Conservation (phyloP, 2,113 vertebrate species). For the Todiramphus saurophagus region DNA sequence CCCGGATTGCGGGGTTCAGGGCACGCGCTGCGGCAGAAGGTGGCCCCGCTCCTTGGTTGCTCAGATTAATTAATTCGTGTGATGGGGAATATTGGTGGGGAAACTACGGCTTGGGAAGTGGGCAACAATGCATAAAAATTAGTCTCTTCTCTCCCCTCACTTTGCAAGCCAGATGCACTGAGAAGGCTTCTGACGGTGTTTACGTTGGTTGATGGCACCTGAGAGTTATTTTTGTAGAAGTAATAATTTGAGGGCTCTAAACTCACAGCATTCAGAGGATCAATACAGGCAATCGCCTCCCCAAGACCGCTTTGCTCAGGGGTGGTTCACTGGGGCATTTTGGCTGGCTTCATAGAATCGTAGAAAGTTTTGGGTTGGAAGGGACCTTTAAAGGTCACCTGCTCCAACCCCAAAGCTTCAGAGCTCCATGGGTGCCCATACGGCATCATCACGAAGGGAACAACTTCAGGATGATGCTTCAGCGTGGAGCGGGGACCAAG, state of each 20-base stretch:
- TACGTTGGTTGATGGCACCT: neutral
- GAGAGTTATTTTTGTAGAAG: neutral
- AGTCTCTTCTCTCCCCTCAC: neutral
- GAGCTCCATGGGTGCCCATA: rapidly evolving
- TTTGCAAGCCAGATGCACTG: neutral
- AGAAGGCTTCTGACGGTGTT: neutral
- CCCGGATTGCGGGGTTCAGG: conserved; percentile 83
- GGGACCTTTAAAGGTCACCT: neutral
- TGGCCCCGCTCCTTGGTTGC: conserved; percentile 78
- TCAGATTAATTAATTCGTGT: conserved; percentile 59
- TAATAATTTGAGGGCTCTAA: neutral
- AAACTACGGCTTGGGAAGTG: neutral
- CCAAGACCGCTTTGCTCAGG: neutral
- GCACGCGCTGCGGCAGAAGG: conserved; percentile 82
- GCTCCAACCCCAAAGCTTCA: neutral
- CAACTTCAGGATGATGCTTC: rapidly evolving
- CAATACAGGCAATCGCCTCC: rapidly evolving
- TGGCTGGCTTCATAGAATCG: neutral
- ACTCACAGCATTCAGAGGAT: rapidly evolving
- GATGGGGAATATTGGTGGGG: conserved; percentile 43
- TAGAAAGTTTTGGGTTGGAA: neutral
- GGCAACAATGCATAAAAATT: neutral
- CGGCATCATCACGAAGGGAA: rapidly evolving
- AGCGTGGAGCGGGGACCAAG: too few relatives aligned
- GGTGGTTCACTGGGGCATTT: neutral